Evolutionary conservation across 1,140 invertebrate species (phyloP).

Genomic region (Ceratina japonica): DNA sequence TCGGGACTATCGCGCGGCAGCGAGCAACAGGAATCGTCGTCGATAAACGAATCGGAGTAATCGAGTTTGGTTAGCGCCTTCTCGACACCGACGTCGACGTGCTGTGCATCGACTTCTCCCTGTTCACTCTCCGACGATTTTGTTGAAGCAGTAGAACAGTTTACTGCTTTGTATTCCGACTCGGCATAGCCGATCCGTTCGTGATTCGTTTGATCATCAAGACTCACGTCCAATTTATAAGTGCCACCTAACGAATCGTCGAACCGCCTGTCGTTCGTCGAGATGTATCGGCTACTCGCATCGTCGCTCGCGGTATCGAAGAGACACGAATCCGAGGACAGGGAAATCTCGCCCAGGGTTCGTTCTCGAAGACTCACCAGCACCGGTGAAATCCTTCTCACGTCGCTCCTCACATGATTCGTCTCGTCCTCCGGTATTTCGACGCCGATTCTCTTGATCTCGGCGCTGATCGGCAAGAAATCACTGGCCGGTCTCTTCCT

Average conservation of each 20-base stretch:
- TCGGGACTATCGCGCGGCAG: conserved; percentile 12
- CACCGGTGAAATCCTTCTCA: conserved; percentile 74
- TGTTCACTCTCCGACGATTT: neutral
- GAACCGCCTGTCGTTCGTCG: neutral
- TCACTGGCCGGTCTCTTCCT: conserved; percentile 67
- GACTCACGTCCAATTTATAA: neutral
- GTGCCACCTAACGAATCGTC: neutral
- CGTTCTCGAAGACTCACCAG: conserved; percentile 74
- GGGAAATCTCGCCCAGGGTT: conserved; percentile 75
- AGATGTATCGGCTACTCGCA: neutral
- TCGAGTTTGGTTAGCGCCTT: neutral
- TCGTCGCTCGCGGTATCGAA: conserved; percentile 31
- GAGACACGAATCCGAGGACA: conserved; percentile 68
- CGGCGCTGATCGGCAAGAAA: conserved; percentile 68
- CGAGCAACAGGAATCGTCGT: conserved; percentile 24
- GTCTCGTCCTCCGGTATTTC: conserved; percentile 75
- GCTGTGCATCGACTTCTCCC: no score
- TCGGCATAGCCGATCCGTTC: neutral
- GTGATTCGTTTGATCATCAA: neutral
- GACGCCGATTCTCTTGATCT: conserved; percentile 73
- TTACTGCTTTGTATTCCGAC: neutral
- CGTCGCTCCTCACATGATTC: conserved; percentile 73
- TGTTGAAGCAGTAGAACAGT: no score
- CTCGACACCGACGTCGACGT: neutral
- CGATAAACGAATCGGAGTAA: neutral